These are phyloP conservation scores for Muscicapa adusta DNA, from an alignment of 2,113 vertebrate genomes.

Conservation along the genomic window DNA sequence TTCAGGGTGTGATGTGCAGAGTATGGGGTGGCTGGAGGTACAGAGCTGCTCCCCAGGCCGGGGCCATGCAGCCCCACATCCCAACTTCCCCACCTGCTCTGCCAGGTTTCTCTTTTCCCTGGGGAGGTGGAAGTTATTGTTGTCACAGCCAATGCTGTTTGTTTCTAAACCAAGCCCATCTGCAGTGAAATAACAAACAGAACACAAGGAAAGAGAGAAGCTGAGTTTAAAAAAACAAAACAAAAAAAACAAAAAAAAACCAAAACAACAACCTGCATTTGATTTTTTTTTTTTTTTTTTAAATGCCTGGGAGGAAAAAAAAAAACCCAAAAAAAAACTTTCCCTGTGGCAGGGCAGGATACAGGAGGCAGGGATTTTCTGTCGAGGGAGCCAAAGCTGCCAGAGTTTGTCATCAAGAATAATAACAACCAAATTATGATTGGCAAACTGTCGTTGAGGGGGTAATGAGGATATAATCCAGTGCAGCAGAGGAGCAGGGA, in stretches of 20 bases:
- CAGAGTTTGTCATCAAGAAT: conserved; percentile 52
- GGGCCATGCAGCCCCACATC: rapidly evolving
- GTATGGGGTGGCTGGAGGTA: background rate
- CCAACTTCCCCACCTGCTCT: background rate
- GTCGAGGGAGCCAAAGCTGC: background rate
- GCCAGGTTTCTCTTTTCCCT: background rate
- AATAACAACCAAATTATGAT: conserved; percentile 39
- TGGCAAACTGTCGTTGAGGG: conserved; percentile 45
- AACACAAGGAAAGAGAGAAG: background rate
- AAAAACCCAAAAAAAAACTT: background rate
- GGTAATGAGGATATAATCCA: conserved; percentile 28
- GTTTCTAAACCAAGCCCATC: background rate
- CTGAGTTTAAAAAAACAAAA: background rate
- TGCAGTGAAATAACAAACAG: background rate
- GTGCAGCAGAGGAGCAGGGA: background rate
- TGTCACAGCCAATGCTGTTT: background rate
- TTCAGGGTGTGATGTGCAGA: background rate
- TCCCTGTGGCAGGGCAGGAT: background rate
- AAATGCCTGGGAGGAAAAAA: background rate
- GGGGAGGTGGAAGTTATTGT: background rate
- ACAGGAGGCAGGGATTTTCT: conserved; percentile 15
- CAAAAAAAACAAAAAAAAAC: background rate
- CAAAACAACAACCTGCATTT: background rate
- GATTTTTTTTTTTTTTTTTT: background rate
- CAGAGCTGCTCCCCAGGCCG: rapidly evolving